Evolutionary conservation across 37 sponge, comb jelly and placozoan genomes (phyloP), one percentile per base, ranked within the genome.

Genomic region (Chondrilla cf. caribensis): DNA sequence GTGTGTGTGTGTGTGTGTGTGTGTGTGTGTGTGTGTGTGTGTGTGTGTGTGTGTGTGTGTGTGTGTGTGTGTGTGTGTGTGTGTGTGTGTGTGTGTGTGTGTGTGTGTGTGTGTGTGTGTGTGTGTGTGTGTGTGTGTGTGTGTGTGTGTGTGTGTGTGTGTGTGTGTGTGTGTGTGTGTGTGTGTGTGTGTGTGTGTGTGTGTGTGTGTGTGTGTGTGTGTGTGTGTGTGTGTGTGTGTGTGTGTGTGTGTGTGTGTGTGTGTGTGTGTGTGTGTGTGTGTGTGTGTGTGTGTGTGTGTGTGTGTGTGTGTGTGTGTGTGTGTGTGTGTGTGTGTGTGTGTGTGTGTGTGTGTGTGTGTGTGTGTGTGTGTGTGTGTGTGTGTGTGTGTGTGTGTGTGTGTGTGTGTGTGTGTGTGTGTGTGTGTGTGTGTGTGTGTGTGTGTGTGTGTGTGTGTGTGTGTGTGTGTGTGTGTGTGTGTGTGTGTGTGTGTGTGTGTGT

Each of bases 21-120:
- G 58, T 67, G 83, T 82, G 58, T 82, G 57, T 67, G 38, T 82
- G 72, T 82, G 57, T 44, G 57, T 51, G 44, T 82, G 83, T 82
- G 35, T 51, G 70, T 81, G 51, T 81, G 70, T 66, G 33, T 29
- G 82, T 81, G 51, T 81, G 82, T 81, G 51, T 38, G 68, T 64
- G 55, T 54, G 79, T 55, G 58, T 78, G 79, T 55, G 35, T 78
- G 79, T 78, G 55, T 58, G 80, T 79, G 79, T 78, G 58, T 78
- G 57, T 78, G 58, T 78, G 55, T 54, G 37, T 54, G 43, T 72
- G 38, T 68, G 41, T 51, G 59, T 70, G 58, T 73, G 60, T 32
- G 31, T 82, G 83, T 67, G 38, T 47, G 72, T 67, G 54, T 68
- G 58, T 21, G 38, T 82, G 83, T 82, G 58, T 82, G 83, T 82